Percentiles rank a stretch among this genome's conserved stretches.
These are phyloP conservation scores for Flabesymbios commensalis DNA, from an alignment of 2,888 invertebrate species.

Conservation along the genomic window DNA sequence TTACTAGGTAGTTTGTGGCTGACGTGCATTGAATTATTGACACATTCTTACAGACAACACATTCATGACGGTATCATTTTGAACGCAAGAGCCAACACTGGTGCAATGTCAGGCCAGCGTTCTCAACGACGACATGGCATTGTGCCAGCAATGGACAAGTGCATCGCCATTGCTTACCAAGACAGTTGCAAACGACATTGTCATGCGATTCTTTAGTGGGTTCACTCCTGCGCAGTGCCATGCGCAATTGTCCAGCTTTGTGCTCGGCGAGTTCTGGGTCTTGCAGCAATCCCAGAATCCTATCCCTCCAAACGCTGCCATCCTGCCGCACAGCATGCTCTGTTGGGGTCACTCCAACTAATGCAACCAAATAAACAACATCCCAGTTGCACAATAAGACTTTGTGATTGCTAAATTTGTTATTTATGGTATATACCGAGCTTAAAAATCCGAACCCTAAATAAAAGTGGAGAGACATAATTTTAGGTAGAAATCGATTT, in stretches of 20 bases:
- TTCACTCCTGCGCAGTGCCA: conserved; percentile 29
- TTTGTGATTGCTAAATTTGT: not conserved
- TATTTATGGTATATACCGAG: not conserved
- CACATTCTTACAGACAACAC: too few relatives aligned
- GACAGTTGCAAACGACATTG: conserved; percentile 25
- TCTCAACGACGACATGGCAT: too few relatives aligned
- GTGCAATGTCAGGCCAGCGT: too few relatives aligned
- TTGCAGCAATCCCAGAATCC: conserved; percentile 19
- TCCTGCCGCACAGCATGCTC: conserved; percentile 26
- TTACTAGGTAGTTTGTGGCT: too few relatives aligned
- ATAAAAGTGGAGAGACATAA: too few relatives aligned
- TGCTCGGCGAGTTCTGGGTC: conserved; percentile 17
- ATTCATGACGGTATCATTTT: too few relatives aligned
- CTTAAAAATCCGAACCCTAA: not conserved
- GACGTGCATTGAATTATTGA: too few relatives aligned
- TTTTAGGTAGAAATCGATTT: too few relatives aligned
- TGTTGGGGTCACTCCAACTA: conserved; percentile 27
- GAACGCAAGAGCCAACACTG: too few relatives aligned
- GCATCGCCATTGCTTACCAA: too few relatives aligned
- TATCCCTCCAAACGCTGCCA: conserved; percentile 30
- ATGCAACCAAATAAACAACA: not conserved
- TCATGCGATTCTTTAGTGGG: conserved; percentile 33
- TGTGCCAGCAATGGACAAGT: too few relatives aligned
- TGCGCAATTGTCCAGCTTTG: conserved; percentile 22
- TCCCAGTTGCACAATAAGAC: not conserved